Conservation (phyloP, 2,113 vertebrate species). For the Canis aureus region DNA sequence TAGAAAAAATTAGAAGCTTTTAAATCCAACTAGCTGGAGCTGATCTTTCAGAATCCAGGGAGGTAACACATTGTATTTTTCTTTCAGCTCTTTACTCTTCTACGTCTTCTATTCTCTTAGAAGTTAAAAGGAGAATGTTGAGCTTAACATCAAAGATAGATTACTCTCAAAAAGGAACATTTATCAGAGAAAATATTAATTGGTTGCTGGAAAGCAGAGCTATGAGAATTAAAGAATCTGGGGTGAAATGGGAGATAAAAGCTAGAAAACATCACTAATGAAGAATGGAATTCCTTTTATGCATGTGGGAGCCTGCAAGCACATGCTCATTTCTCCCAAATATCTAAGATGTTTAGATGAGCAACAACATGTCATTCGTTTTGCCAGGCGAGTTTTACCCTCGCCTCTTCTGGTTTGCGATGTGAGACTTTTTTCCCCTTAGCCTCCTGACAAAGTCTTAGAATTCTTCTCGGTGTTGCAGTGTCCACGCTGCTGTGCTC, state of each 20-base stretch:
- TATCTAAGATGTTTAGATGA: constrained; percentile 63
- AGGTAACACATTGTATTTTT: neutral
- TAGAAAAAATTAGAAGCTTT: constrained; percentile 33
- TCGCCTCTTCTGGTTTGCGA: neutral
- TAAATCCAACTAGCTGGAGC: neutral
- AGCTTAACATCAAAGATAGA: constrained; percentile 58
- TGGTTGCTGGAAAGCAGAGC: constrained; percentile 31
- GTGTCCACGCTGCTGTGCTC: neutral
- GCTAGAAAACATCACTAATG: constrained; percentile 40
- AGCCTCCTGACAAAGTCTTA: neutral
- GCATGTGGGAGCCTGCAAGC: constrained; percentile 57
- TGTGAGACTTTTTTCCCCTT: neutral
- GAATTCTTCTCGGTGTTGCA: neutral
- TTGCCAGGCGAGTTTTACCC: constrained; percentile 5
- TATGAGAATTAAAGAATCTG: constrained; percentile 62
- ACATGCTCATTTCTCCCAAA: constrained; percentile 22
- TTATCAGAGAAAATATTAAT: constrained; percentile 76
- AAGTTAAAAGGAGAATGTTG: constrained; percentile 61
- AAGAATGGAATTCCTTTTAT: constrained; percentile 68
- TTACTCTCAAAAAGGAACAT: constrained; percentile 59
- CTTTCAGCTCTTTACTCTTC: neutral
- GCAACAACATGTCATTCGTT: neutral
- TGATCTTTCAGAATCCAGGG: constrained; percentile 26
- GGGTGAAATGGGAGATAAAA: constrained; percentile 70
- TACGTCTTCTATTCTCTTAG: neutral